Percentiles rank a stretch among this genome's conserved stretches.
Conservation (phyloP, 2,888 invertebrate species). For the Spialia ferax region DNA sequence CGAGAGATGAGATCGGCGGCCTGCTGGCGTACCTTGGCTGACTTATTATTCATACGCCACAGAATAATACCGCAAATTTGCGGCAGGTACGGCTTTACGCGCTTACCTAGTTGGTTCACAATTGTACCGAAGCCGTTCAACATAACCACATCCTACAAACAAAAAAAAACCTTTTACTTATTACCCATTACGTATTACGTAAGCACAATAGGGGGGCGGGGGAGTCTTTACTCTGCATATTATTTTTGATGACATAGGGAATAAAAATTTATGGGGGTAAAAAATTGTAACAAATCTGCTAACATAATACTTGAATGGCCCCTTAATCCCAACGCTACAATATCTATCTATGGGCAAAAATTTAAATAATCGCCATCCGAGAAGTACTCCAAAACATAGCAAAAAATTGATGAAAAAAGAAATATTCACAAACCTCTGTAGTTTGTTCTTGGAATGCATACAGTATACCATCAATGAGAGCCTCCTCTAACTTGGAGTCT, state of each 20-base stretch:
- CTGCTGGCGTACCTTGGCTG: conserved; percentile 99
- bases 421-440: conserved; percentile 91
- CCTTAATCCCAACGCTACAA: too few relatives aligned
- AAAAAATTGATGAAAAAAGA: background rate
- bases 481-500: conserved; percentile 98
- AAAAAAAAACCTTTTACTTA: background rate
- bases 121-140: conserved; percentile 99
- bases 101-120: conserved; percentile 98
- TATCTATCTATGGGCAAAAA: too few relatives aligned
- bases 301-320: too few relatives aligned
- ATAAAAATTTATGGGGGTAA: too few relatives aligned
- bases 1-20: conserved; percentile 99
- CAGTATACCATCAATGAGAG: conserved; percentile 99
- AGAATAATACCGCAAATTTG: conserved; percentile 99
- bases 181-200: too few relatives aligned
- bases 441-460: conserved; percentile 99
- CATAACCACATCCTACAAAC: conserved; percentile 97
- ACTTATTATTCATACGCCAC: conserved; percentile 99
- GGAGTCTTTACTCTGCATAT: too few relatives aligned
- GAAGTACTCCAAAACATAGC: background rate
- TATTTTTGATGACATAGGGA: too few relatives aligned
- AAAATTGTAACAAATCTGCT: too few relatives aligned
- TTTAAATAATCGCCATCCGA: too few relatives aligned
- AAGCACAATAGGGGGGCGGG: too few relatives aligned
- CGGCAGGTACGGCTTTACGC: conserved; percentile 99